Conservation (phyloP, 2,888 invertebrate species). For the Steinernema scapterisci region DNA sequence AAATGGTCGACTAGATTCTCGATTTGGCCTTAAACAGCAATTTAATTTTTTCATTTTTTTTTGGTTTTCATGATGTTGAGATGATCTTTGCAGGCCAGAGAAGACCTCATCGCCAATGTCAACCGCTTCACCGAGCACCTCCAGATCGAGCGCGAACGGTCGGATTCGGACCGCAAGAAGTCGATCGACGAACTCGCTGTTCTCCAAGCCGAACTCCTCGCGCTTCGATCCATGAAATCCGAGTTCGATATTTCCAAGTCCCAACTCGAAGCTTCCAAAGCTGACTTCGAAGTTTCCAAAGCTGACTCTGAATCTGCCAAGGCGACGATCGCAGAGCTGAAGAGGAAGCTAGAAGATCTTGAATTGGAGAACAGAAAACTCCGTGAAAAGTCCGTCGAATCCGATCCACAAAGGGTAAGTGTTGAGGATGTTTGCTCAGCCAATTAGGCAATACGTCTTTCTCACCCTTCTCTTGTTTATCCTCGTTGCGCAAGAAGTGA, state of each 20-base stretch:
- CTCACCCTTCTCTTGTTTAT: slow-evolving; percentile 18
- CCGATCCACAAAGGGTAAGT: slow-evolving; percentile 25
- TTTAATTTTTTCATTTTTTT: slow-evolving; percentile 1
- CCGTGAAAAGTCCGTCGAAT: neutral
- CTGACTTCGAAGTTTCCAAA: neutral
- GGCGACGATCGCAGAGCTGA: neutral
- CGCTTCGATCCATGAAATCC: neutral
- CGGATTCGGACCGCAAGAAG: slow-evolving; percentile 21
- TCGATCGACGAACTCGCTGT: slow-evolving; percentile 10
- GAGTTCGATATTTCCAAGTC: neutral
- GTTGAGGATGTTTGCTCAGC: slow-evolving; percentile 24
- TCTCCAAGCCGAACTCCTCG: slow-evolving; percentile 11
- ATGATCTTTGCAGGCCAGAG: slow-evolving; percentile 34
- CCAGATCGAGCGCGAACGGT: slow-evolving; percentile 19
- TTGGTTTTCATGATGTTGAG: neutral
- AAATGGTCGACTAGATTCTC: too few relatives aligned
- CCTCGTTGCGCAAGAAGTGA: slow-evolving; percentile 15
- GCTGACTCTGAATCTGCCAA: neutral
- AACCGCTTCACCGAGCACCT: slow-evolving; percentile 38
- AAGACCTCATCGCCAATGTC: slow-evolving; percentile 42
- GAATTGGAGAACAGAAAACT: slow-evolving; percentile 10
- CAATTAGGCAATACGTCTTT: slow-evolving; percentile 23
- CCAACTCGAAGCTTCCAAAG: neutral
- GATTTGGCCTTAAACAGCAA: neutral
- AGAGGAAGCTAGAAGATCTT: neutral